A percentile compares a stretch with the other conserved stretches of the same genome.
phyloP scores from a whole-genome alignment of 2,888 invertebrate genomes.

The Papilio elwesi region DNA sequence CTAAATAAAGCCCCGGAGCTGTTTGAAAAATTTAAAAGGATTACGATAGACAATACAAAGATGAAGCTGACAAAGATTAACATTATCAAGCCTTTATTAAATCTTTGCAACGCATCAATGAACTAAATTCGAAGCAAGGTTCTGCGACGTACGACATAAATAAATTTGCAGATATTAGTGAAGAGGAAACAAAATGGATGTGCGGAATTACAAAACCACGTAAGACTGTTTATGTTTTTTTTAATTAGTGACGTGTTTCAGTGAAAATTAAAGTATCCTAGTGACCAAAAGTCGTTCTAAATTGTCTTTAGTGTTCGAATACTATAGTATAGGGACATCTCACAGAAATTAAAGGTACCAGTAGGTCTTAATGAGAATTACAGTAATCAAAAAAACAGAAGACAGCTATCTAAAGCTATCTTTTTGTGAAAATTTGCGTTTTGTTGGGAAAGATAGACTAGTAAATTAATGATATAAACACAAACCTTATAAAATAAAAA shows the following conservation, averaged over 20 bases:
- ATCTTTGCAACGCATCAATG: constrained; percentile 13
- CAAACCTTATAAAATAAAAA: no score
- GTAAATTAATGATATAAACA: no score
- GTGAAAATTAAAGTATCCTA: no score
- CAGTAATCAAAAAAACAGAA: no score
- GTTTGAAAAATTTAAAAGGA: constrained; percentile 16
- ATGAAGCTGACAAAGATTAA: constrained; percentile 12
- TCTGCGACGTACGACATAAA: constrained; percentile 23
- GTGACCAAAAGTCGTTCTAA: no score
- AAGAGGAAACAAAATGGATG: constrained; percentile 5
- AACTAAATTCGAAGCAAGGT: constrained; percentile 19
- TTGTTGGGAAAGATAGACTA: no score
- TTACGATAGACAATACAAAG: constrained; percentile 3
- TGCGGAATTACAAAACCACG: constrained; percentile 8
- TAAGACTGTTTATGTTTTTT: not conserved
- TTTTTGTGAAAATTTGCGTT: no score
- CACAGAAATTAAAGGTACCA: no score
- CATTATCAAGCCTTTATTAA: constrained; percentile 16
- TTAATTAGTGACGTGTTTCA: not conserved
- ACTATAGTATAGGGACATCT: no score
- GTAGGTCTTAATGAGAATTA: no score
- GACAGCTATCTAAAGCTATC: no score
- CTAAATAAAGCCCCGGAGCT: not conserved
- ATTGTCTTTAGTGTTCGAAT: no score
- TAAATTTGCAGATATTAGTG: constrained; percentile 19